Percentiles rank a stretch among this genome's conserved stretches.
These are phyloP conservation scores for Pheosia tremula DNA, from an alignment of 2,888 invertebrate genomes.

Conservation along the genomic window DNA sequence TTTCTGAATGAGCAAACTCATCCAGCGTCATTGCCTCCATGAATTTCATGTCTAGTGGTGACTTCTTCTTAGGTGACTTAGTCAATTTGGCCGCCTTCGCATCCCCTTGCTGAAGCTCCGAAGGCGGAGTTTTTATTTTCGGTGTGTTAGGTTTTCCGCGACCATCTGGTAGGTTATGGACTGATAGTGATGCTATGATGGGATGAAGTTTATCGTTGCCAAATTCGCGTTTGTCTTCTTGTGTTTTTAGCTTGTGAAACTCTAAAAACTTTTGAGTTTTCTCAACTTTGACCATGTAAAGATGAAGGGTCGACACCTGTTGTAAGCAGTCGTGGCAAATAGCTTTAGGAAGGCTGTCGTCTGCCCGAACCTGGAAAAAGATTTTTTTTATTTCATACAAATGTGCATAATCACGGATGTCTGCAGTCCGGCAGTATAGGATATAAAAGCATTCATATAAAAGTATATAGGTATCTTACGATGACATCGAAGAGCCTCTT, in stretches of 20 bases:
- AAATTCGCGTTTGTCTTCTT: constrained; percentile 51
- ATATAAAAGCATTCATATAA: not conserved
- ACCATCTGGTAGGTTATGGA: constrained; percentile 43
- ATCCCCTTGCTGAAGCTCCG: constrained; percentile 68
- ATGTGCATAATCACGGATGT: not conserved
- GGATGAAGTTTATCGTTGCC: constrained; percentile 49
- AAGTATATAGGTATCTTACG: constrained; percentile 47
- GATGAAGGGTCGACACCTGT: constrained; percentile 67
- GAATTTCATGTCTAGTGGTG: constrained; percentile 64
- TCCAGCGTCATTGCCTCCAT: constrained; percentile 75
- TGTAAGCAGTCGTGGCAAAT: constrained; percentile 80
- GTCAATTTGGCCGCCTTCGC: constrained; percentile 47
- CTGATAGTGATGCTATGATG: constrained; percentile 50
- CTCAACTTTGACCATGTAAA: constrained; percentile 75
- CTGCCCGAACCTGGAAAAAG: constrained; percentile 62
- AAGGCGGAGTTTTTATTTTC: constrained; percentile 38
- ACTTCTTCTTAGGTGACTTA: constrained; percentile 54
- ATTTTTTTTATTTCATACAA: constrained; percentile 7
- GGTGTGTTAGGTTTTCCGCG: constrained; percentile 32
- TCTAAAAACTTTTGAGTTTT: constrained; percentile 77
- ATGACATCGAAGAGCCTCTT: constrained; percentile 71
- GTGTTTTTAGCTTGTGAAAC: constrained; percentile 66
- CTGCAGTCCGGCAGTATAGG: not conserved
- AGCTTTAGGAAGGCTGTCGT: constrained; percentile 76
- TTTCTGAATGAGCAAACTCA: constrained; percentile 69